Evolutionary conservation across 2,113 vertebrate genomes (phyloP), one percentile per base, ranked within the genome.

Genomic region (Anhinga anhinga): DNA sequence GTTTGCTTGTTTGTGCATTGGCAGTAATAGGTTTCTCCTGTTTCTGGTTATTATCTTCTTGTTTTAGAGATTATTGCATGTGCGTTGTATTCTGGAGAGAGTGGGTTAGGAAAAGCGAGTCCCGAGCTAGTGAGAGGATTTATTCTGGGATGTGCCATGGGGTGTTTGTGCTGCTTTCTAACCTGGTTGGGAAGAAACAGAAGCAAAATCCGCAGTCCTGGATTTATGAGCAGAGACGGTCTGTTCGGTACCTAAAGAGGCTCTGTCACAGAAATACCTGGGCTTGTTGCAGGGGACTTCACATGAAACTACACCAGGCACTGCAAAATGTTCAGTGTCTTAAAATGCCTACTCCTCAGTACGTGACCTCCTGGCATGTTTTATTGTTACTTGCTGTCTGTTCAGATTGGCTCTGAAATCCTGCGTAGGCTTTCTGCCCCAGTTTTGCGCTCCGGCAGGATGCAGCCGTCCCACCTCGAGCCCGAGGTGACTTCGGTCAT

Each of bases 271-370:
- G 55, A 6, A 44, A 22, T 19, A 32, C 50, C 22, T 2, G 44
- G 5, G 0, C 9, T 52, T 61, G 40, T 42, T 42, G 19, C 29
- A 9, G n/a, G 44, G 45, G 9, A 10, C 42, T 82, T 29, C 1
- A 20, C 36, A 1, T 4, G 2, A 14, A 62, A 12, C 47, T 27
- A 25, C 7, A n/a, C 7, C 29, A 22, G 63, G 20, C 10, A 4
- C 34, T 4, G 14, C 30, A 56, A 19, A 83, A 21, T 4, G 4
- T 12, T 29, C 73, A 53, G 40, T 7, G 4, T 8, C 65, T 32
- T 10, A 2, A 56, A 50, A 22, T 4, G 4, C 27, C 45, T 3
- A 0, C 2, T 36, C 59, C 36, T 78, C 5, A 4, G 3, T 9
- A 0, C 19, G 76, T 8, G 62, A 38, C 27, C 55, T 77, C 44